Base-by-base conservation (phyloP, 2,113 vertebrate species). In the Pelobates fuscus region DNA sequence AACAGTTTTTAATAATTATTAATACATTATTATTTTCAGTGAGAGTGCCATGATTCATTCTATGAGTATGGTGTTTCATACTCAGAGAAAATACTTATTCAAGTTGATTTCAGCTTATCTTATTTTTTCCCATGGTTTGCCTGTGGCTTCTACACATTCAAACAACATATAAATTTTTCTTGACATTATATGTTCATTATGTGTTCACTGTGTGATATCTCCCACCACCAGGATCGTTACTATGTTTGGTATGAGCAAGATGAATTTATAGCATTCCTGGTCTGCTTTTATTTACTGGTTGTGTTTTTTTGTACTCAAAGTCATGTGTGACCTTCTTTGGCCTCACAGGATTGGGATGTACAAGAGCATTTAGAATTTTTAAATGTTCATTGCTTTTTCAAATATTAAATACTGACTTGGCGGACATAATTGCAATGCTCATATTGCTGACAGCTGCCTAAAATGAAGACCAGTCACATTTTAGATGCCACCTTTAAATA, bases 361-460 rank as follows among this genome's bases (percentile, higher is more conserved):
- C 80, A 76, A 86, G 80, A 85, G 80, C 55, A 81, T 82, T 79
- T 67, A 77, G 70, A 64, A 85, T 71, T 84, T 85, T 63, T 37
- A n/a, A 32, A 85, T 83, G 54, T 63, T 7, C 84, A 81, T 81
- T 44, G 30, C 63, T 86, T 73, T 86, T 84, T 85, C 80, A 80
- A 87, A 74, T 73, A 58, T 64, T 75, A 85, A 85, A 87, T 88
- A 85, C 82, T 79, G 82, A 62, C 67, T 44, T 62, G 61, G 74
- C 83, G 82, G 78, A 78, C 74, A 80, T 79, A 81, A 62, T 77
- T 81, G 83, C 86, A 83, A 83, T 88, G 83, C 61, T 84, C 46
- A 46, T 83, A 84, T 81, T 88, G 84, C 78, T 86, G 85, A 86
- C 81, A 87, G 84, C 82, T 88, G 83, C 78, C 77, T 77, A 71